These are phyloP conservation scores for Lacerta viridis DNA, from an alignment of 2,797 vertebrate species.

Conservation along the genomic window DNA sequence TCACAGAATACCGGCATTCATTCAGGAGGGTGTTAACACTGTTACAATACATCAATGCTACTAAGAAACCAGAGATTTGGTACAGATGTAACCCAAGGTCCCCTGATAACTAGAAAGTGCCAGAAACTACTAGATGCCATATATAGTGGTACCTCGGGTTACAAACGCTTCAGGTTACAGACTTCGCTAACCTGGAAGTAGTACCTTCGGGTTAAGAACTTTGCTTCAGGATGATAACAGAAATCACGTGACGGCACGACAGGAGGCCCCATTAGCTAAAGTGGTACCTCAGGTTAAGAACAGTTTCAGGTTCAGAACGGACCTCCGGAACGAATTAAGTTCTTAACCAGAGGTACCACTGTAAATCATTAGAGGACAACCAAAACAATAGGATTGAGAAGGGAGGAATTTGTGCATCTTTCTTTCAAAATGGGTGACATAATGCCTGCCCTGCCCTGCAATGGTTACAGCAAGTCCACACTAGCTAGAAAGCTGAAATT, in stretches of 20 bases:
- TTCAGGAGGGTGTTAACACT: not conserved
- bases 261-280: too few species aligned
- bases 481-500: not conserved
- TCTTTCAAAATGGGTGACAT: not conserved
- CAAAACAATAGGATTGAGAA: not conserved
- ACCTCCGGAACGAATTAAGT: too few species aligned
- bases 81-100: not conserved
- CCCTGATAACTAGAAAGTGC: not conserved
- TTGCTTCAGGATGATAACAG: too few species aligned
- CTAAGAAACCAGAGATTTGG: not conserved
- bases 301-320: too few species aligned
- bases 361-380: not conserved
- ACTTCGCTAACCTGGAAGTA: too few species aligned
- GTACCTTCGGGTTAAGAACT: too few species aligned
- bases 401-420: not conserved
- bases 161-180: too few species aligned
- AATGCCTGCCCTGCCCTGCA: not conserved
- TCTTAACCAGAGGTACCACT: too few species aligned
- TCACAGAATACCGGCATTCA: not conserved
- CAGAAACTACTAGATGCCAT: not conserved
- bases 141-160: too few species aligned
- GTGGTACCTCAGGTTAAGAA: too few species aligned
- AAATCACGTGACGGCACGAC: too few species aligned
- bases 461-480: not conserved
- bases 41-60: not conserved